Percentiles rank a stretch among this genome's conserved stretches.
phyloP scores from a whole-genome alignment of 2,113 vertebrate genomes.

The Phaethon lepturus region DNA sequence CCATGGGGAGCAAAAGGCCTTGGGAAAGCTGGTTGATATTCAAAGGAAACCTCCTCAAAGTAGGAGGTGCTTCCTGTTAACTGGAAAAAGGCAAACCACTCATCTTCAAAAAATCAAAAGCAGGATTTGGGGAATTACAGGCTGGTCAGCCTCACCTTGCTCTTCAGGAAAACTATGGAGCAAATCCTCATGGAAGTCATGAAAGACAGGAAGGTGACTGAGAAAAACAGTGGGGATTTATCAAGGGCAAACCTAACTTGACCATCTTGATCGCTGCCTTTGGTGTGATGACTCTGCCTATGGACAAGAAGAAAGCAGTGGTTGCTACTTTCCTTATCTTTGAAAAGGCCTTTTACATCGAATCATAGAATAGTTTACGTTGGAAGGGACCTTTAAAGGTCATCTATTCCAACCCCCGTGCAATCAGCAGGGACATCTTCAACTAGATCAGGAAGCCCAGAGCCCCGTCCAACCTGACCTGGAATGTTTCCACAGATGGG shows the following conservation, averaged over 20 bases:
- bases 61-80: not conserved
- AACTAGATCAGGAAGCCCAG: not conserved
- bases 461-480: no score
- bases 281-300: not conserved
- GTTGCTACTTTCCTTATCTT: no score
- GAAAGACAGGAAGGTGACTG: not conserved
- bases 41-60: not conserved
- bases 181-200: not conserved
- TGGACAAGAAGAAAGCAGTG: no score
- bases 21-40: not conserved
- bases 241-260: not conserved
- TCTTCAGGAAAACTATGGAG: not conserved
- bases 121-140: not conserved
- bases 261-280: not conserved
- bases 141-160: not conserved
- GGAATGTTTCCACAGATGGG: not conserved
- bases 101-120: not conserved
- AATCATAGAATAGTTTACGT: not conserved
- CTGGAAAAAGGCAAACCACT: not conserved
- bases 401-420: not conserved
- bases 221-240: not conserved
- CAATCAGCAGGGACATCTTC: no score
- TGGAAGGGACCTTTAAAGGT: not conserved
- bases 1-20: not conserved
- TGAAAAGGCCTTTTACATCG: no score